A percentile compares a stretch with the other conserved stretches of the same genome.
These are phyloP conservation scores for Phocoena phocoena DNA, from an alignment of 2,113 vertebrate genomes.

Conservation along the genomic window DNA sequence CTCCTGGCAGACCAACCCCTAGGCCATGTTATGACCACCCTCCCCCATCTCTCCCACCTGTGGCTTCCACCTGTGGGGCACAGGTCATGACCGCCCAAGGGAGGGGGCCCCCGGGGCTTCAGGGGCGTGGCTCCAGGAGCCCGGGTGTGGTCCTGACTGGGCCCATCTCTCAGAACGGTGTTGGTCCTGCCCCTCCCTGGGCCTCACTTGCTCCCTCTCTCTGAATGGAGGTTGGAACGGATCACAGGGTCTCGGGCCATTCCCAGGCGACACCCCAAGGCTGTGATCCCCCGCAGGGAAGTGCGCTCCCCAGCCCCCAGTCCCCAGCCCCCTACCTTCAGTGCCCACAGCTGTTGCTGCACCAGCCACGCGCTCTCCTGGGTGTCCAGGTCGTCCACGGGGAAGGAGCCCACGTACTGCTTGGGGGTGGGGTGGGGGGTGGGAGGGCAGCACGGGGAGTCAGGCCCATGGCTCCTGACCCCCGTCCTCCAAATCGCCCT, in stretches of 20 bases:
- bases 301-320: too few relatives aligned
- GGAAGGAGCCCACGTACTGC: constrained; percentile 95
- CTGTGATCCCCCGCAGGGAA: not conserved
- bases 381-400: constrained; percentile 88
- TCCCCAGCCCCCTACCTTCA: constrained; percentile 85
- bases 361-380: constrained; percentile 88
- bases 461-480: not conserved
- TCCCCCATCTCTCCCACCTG: not conserved
- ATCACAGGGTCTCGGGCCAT: not conserved
- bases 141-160: not conserved
- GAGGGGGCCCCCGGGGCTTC: not conserved
- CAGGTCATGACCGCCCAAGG: not conserved
- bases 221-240: too few relatives aligned
- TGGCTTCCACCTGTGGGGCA: not conserved
- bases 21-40: not conserved
- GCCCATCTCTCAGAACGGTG: not conserved
- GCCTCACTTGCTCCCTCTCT: not conserved
- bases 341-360: constrained; percentile 87
- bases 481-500: not conserved
- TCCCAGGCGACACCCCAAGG: not conserved
- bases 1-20: not conserved
- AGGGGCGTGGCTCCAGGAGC: not conserved
- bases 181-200: not conserved
- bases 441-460: not conserved
- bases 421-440: not conserved